phyloP scores from a whole-genome alignment of 2,113 vertebrate species.

The Pristiophorus japonicus region DNA sequence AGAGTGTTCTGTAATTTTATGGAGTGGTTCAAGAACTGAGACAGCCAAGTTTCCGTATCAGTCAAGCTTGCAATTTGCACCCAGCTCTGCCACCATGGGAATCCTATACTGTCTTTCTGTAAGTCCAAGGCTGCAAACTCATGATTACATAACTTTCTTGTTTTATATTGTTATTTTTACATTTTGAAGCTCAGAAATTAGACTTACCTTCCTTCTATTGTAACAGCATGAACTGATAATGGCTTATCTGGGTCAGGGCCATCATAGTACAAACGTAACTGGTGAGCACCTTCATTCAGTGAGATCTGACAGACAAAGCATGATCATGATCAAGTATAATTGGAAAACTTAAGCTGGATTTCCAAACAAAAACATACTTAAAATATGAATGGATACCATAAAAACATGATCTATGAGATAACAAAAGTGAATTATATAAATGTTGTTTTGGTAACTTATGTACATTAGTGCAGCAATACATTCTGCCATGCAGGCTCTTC shows the following conservation, averaged over 20 bases:
- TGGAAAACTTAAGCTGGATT: not conserved
- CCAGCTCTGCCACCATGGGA: not conserved
- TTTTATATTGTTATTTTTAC: not conserved
- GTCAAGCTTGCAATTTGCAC: not conserved
- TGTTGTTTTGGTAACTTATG: not conserved
- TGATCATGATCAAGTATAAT: not conserved
- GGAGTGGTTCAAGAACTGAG: not conserved
- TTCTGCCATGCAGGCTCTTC: not conserved
- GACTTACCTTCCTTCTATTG: conserved; percentile 41
- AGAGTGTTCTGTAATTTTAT: not conserved
- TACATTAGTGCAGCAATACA: not conserved
- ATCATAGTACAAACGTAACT: conserved; percentile 43
- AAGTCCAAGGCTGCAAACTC: not conserved
- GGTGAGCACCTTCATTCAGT: conserved; percentile 46
- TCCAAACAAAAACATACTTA: not conserved
- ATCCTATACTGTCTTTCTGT: too few species aligned
- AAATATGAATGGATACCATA: not conserved
- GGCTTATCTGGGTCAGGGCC: conserved; percentile 43
- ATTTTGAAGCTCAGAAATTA: not conserved
- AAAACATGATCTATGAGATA: not conserved
- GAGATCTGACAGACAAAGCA: conserved; percentile 42
- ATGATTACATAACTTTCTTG: not conserved
- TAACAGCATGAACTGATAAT: conserved; percentile 40
- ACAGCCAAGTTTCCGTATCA: not conserved
- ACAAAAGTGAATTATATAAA: not conserved